A percentile compares a stretch with the other conserved stretches of the same genome.
Evolutionary conservation across 2,113 vertebrate species (phyloP).

Genomic region (Myiozetetes cayanensis): DNA sequence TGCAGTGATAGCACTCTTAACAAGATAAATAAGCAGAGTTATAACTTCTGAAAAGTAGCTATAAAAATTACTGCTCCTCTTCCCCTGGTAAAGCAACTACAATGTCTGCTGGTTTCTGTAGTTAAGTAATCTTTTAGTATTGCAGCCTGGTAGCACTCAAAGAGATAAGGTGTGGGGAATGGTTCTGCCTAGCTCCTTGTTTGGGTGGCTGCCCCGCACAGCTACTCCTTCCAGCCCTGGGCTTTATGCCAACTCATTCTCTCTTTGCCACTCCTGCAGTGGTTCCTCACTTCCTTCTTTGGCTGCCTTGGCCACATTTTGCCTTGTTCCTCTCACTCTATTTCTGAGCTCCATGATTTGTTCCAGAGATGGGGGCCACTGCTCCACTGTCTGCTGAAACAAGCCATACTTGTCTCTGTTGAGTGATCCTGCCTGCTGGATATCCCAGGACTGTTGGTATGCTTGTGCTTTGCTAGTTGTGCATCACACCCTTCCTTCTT

Average conservation of each 20-base stretch:
- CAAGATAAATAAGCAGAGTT: neutral
- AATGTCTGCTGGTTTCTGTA: neutral
- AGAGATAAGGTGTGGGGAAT: neutral
- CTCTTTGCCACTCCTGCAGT: neutral
- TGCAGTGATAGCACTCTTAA: neutral
- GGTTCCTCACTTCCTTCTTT: neutral
- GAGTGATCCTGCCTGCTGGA: neutral
- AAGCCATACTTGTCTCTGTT: neutral
- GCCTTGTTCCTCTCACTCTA: accelerated
- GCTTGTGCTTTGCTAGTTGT: neutral
- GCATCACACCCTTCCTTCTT: neutral
- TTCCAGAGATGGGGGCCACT: neutral
- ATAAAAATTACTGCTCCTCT: neutral
- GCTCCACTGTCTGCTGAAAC: neutral
- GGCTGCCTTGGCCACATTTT: neutral
- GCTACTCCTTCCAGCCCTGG: neutral
- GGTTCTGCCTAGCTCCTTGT: neutral
- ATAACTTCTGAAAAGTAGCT: neutral
- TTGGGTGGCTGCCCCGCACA: neutral
- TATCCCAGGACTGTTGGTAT: neutral
- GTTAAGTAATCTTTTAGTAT: neutral
- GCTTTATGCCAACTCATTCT: neutral
- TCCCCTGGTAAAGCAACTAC: neutral
- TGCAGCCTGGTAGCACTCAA: neutral
- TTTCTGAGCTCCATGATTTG: neutral